Evolutionary conservation across 2,797 vertebrate genomes (phyloP).

Genomic region (Falco cherrug): DNA sequence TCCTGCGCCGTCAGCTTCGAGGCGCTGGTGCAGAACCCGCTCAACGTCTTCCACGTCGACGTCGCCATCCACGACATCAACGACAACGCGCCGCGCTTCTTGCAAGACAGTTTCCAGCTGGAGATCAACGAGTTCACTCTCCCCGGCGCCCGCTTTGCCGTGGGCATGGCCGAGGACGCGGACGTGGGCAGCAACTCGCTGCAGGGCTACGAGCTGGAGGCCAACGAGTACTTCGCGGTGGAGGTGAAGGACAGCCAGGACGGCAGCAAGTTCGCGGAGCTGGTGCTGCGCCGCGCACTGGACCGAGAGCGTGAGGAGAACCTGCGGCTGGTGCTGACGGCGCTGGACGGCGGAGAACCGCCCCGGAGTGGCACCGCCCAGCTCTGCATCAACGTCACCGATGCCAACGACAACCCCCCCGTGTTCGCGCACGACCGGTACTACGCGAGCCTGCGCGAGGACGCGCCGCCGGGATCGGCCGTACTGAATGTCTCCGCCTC

Average conservation of each 20-base stretch:
- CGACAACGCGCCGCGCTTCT: constrained; percentile 78
- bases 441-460: constrained; percentile 64
- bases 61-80: constrained; percentile 77
- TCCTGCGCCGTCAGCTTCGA: no score
- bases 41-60: no score
- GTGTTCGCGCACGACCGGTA: constrained; percentile 63
- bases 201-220: constrained; percentile 71
- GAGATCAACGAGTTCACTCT: no score
- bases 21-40: no score
- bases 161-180: no score
- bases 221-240: constrained; percentile 71
- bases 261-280: no score
- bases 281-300: fast-evolving
- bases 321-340: no score
- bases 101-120: no score
- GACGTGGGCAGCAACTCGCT: constrained; percentile 74
- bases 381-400: not conserved
- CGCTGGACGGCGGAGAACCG: no score
- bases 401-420: not conserved
- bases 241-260: not conserved
- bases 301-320: not conserved
- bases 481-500: constrained; percentile 62
- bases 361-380: not conserved
- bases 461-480: constrained; percentile 32
- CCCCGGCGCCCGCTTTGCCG: no score